phyloP scores from a whole-genome alignment of 2,797 vertebrate genomes.

The Lepilemur septentrionalis region DNA sequence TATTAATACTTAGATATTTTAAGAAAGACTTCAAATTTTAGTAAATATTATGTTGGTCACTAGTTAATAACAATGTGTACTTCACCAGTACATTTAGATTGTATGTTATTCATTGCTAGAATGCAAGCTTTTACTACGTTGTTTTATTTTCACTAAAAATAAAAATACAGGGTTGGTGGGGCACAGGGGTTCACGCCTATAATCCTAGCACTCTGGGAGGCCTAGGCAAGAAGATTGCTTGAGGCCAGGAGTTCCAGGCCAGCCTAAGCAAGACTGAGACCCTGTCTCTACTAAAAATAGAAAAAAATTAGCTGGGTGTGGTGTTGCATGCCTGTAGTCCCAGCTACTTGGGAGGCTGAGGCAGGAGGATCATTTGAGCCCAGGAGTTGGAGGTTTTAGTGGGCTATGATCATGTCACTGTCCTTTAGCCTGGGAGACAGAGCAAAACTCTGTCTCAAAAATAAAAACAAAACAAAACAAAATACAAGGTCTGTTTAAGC shows the following conservation, averaged over 20 bases:
- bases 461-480: not conserved
- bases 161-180: not conserved
- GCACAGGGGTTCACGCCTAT: not conserved
- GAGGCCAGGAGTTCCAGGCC: not conserved
- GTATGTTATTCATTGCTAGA: not conserved
- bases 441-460: not conserved
- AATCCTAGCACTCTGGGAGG: not conserved
- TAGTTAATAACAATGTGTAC: not conserved
- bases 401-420: not conserved
- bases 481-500: not conserved
- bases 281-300: not conserved
- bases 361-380: not conserved
- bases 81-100: constrained; percentile 7
- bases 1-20: constrained; percentile 15
- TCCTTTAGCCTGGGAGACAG: not conserved
- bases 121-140: constrained; percentile 3
- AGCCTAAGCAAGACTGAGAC: not conserved
- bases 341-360: not conserved
- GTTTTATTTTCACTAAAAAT: constrained; percentile 16
- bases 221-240: not conserved
- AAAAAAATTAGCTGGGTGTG: not conserved
- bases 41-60: not conserved
- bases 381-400: not conserved
- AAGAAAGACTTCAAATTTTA: constrained; percentile 18
- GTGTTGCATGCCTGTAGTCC: not conserved